Conservation (phyloP, 2,113 vertebrate species). For the Macaca nemestrina region DNA sequence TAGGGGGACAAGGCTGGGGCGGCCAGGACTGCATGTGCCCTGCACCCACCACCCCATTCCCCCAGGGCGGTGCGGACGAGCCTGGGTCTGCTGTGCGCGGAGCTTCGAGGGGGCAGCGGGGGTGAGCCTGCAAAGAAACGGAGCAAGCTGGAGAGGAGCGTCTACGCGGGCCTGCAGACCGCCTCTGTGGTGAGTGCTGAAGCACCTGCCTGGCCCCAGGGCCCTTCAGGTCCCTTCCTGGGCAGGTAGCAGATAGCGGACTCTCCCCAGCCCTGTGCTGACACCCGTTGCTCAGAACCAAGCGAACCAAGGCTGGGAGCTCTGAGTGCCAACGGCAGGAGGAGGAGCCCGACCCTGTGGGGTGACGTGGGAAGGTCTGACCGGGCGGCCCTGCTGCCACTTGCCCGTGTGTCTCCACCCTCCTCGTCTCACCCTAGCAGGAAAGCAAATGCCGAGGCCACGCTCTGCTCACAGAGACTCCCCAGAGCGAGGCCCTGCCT, state of each 20-base stretch:
- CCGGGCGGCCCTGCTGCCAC: neutral
- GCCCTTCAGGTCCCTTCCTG: neutral
- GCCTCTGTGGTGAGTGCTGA: conserved; percentile 63
- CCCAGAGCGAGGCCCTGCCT: too few species aligned
- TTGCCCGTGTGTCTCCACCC: accelerated
- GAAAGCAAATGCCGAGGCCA: accelerated
- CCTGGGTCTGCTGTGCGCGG: conserved; percentile 89
- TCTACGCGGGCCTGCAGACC: conserved; percentile 82
- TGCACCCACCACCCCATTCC: conserved; percentile 66
- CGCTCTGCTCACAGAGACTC: accelerated
- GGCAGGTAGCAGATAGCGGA: neutral
- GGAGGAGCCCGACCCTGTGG: accelerated
- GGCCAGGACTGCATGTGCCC: neutral
- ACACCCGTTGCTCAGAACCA: neutral
- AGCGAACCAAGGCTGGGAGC: too few species aligned
- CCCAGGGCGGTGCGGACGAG: conserved; percentile 90
- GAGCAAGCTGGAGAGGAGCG: conserved; percentile 87
- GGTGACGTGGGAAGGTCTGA: neutral
- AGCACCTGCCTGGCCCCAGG: conserved; percentile 38
- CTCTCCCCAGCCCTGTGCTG: accelerated
- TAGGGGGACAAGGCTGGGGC: neutral
- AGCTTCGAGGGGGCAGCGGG: conserved; percentile 84
- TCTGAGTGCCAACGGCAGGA: accelerated
- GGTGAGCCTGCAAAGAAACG: conserved; percentile 89
- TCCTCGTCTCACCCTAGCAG: accelerated